Percentiles rank a stretch among this genome's conserved stretches.
These are phyloP conservation scores for Acestrorhynchus altus DNA, from an alignment of 2,797 vertebrate genomes.

Conservation along the genomic window DNA sequence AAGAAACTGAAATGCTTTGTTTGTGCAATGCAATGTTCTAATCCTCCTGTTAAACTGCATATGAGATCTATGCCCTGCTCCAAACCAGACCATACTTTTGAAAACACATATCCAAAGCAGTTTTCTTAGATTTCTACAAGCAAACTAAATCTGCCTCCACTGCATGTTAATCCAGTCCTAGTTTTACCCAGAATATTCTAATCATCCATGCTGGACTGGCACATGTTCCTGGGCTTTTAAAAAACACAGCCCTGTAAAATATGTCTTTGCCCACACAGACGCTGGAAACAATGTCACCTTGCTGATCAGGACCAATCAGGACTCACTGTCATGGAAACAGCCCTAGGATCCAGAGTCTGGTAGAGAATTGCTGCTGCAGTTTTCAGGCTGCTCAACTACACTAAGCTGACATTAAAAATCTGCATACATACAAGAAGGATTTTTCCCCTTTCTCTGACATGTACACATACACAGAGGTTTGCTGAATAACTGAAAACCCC, in stretches of 20 bases:
- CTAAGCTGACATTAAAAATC: background rate
- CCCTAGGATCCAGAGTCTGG: conserved; percentile 13
- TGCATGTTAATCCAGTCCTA: background rate
- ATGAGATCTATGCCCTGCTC: background rate
- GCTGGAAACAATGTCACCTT: conserved; percentile 53
- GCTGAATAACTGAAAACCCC: too few relatives aligned
- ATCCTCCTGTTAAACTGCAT: background rate
- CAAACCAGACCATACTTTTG: background rate
- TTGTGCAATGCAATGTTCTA: background rate
- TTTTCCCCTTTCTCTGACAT: too few relatives aligned
- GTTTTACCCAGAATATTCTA: background rate
- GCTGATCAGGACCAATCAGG: conserved; percentile 47
- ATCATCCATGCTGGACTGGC: background rate
- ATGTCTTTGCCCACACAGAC: conserved; percentile 43
- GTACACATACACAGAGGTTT: too few relatives aligned
- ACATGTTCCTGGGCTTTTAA: conserved; percentile 28
- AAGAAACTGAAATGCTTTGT: too few relatives aligned
- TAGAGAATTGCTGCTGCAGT: background rate
- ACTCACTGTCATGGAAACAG: conserved; percentile 37
- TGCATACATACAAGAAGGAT: background rate
- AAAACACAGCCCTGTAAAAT: conserved; percentile 31
- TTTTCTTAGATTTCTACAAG: background rate
- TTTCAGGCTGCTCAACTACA: background rate
- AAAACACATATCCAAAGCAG: background rate
- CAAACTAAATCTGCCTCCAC: background rate